These are phyloP conservation scores for Saguinus imperator DNA, from an alignment of 2,113 vertebrate species.

Conservation along the genomic window DNA sequence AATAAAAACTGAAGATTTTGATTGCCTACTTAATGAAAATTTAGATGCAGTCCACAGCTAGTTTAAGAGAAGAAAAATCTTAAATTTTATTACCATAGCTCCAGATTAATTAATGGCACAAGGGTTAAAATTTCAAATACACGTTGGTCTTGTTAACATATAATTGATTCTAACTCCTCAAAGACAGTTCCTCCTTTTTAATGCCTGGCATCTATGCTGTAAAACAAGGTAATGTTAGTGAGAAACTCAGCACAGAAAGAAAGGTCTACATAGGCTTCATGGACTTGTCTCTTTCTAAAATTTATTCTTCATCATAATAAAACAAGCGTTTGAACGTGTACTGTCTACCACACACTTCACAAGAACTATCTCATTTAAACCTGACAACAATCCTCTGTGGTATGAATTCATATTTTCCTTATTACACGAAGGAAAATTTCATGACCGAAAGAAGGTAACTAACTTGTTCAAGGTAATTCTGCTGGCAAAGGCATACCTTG, in stretches of 20 bases:
- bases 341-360: background rate
- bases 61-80: conserved; percentile 53
- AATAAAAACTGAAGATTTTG: conserved; percentile 55
- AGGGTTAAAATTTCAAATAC: conserved; percentile 60
- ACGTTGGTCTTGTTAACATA: conserved; percentile 49
- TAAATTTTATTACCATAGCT: conserved; percentile 60
- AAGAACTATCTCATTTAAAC: background rate
- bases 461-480: background rate
- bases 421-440: background rate
- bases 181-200: conserved; percentile 9
- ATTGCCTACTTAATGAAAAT: conserved; percentile 64
- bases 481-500: too few relatives aligned
- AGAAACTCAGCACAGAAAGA: background rate
- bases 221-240: background rate
- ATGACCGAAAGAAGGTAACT: background rate
- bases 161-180: conserved; percentile 55
- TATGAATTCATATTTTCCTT: background rate
- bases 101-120: conserved; percentile 61
- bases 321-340: background rate
- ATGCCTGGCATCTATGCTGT: background rate
- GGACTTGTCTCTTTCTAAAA: background rate
- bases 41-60: conserved; percentile 52
- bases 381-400: background rate
- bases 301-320: background rate
- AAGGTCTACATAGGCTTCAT: background rate